A percentile compares a stretch with the other conserved stretches of the same genome.
Conservation (phyloP, 2,113 vertebrate species). For the Lepisosteus oculatus region DNA sequence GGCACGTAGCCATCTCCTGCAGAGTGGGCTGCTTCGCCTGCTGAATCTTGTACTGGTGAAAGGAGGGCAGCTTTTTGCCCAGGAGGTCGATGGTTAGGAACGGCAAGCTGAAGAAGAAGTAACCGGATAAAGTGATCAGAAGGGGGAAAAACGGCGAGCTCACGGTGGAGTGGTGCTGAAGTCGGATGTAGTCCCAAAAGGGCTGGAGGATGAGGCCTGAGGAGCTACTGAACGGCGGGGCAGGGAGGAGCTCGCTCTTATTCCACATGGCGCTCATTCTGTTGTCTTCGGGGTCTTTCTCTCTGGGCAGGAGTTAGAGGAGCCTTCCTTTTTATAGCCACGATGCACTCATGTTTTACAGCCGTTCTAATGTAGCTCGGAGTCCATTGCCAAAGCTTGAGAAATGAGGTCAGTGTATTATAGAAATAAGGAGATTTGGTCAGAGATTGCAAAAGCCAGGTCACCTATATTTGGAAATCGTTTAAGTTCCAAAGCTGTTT, state of each 20-base stretch:
- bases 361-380: background rate
- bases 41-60: conserved; percentile 61
- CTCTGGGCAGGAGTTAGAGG: conserved; percentile 6
- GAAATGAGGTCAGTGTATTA: background rate
- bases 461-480: no score
- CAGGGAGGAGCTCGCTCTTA: conserved; percentile 27
- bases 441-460: background rate
- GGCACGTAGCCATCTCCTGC: conserved; percentile 50
- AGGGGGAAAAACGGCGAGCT: conserved; percentile 54
- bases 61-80: conserved; percentile 42
- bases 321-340: conserved; percentile 40
- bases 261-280: conserved; percentile 43
- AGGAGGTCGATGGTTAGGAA: conserved; percentile 55
- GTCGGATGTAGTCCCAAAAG: conserved; percentile 53
- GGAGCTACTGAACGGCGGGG: conserved; percentile 19
- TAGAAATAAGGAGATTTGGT: background rate
- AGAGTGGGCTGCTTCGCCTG: conserved; percentile 42
- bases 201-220: conserved; percentile 50
- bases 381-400: no score
- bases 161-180: conserved; percentile 45
- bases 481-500: no score
- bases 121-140: conserved; percentile 53
- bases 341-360: conserved; percentile 10
- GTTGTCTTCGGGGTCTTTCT: background rate
- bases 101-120: conserved; percentile 51